Evolutionary conservation across 2,888 invertebrate genomes (phyloP).

Genomic region (Lasioglossum pauxillum): DNA sequence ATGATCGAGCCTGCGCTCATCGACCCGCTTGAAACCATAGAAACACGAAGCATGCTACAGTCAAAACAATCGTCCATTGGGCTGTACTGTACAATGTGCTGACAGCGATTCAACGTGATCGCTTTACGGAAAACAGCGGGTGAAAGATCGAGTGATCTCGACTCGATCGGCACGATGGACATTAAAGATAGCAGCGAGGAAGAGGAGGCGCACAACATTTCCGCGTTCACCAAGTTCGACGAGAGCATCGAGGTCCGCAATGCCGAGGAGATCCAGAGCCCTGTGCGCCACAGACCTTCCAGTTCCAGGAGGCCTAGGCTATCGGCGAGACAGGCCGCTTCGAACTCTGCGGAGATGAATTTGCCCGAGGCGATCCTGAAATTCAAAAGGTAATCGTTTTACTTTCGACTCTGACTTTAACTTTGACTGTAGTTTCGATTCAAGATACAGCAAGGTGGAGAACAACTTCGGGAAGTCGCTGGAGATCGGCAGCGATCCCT

Average conservation of each 20-base stretch:
- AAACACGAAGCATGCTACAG: slow-evolving; percentile 38
- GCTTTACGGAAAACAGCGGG: background rate
- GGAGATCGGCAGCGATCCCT: slow-evolving; percentile 77
- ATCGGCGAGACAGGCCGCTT: slow-evolving; percentile 37
- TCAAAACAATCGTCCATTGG: slow-evolving; percentile 37
- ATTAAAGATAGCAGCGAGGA: slow-evolving; percentile 65
- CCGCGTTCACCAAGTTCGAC: slow-evolving; percentile 84
- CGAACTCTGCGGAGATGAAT: slow-evolving; percentile 59
- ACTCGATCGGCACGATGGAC: slow-evolving; percentile 47
- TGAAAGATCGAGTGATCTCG: background rate
- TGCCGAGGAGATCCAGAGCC: slow-evolving; percentile 87
- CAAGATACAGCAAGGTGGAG: slow-evolving; percentile 52
- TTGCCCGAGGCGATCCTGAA: slow-evolving; percentile 70
- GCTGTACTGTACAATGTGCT: background rate
- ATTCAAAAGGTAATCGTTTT: slow-evolving; percentile 63
- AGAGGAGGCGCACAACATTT: slow-evolving; percentile 73
- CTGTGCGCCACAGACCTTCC: slow-evolving; percentile 74
- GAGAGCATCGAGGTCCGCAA: slow-evolving; percentile 87
- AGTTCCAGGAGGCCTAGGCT: slow-evolving; percentile 62
- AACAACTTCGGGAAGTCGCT: slow-evolving; percentile 60
- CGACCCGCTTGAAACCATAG: slow-evolving; percentile 62
- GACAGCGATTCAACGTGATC: background rate
- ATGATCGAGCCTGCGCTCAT: slow-evolving; percentile 37
- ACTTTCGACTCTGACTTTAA: background rate
- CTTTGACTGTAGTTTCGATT: background rate